Conservation (phyloP, 2,797 vertebrate genomes). For the Mycteria americana region DNA sequence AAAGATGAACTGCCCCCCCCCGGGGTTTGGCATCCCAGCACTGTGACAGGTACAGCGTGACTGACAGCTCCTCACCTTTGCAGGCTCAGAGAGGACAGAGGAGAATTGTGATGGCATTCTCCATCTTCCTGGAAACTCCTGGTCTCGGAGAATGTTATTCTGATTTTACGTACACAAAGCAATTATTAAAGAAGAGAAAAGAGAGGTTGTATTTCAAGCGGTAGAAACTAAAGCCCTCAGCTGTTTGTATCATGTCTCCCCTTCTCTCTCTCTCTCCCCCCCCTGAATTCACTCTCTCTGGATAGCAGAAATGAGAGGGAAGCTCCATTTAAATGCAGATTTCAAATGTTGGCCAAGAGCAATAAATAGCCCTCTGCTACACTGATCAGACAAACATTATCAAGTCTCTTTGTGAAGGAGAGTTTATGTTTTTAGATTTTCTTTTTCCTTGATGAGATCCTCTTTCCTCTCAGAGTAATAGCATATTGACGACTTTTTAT, state of each 20-base stretch:
- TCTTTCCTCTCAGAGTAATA: constrained; percentile 21
- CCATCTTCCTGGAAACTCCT: not conserved
- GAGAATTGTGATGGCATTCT: not conserved
- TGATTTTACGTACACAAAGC: constrained; percentile 17
- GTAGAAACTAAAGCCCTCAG: constrained; percentile 8
- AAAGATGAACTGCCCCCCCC: not conserved
- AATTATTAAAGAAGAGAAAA: constrained; percentile 43
- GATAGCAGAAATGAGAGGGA: constrained; percentile 5
- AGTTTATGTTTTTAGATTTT: constrained; percentile 1
- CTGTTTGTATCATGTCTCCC: not conserved
- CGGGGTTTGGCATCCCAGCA: not conserved
- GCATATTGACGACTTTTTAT: not conserved
- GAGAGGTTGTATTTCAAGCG: constrained; percentile 15
- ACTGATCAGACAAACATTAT: constrained; percentile 20
- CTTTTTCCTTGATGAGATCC: not conserved
- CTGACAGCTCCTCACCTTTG: not conserved
- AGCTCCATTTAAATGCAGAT: constrained; percentile 65
- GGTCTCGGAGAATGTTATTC: not conserved
- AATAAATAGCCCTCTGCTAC: constrained; percentile 13
- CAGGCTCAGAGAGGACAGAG: not conserved
- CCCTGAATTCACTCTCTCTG: constrained; percentile 14
- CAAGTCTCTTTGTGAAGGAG: constrained; percentile 10
- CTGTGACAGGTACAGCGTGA: not conserved
- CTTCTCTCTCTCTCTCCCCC: not conserved
- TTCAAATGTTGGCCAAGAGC: constrained; percentile 41